A percentile compares a stretch with the other conserved stretches of the same genome.
These are phyloP conservation scores for Brienomyrus brachyistius DNA, from an alignment of 2,113 vertebrate genomes.

Conservation along the genomic window DNA sequence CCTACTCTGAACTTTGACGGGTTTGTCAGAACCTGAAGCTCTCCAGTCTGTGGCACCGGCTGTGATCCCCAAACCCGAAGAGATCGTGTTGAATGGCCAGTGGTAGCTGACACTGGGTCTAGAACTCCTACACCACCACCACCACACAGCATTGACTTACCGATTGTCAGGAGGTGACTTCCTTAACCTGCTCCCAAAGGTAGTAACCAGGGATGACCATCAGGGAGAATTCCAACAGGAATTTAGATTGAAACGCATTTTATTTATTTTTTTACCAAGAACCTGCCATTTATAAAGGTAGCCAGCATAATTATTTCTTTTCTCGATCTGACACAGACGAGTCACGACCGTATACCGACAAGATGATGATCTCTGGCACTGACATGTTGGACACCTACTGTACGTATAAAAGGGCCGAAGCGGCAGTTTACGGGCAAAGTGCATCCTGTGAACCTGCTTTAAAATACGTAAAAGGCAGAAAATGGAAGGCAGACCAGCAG, in stretches of 20 bases:
- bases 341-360: not conserved
- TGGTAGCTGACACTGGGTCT: not conserved
- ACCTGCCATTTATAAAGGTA: not conserved
- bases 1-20: not conserved
- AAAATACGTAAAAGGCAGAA: not conserved
- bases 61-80: not conserved
- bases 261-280: not conserved
- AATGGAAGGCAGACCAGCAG: not conserved
- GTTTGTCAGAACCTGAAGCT: not conserved
- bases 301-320: not conserved
- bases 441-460: not conserved
- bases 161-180: not conserved
- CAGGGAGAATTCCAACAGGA: not conserved
- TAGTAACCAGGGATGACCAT: not conserved
- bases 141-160: not conserved
- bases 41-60: no score
- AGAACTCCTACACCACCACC: not conserved
- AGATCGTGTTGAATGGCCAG: not conserved
- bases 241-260: not conserved
- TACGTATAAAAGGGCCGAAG: not conserved
- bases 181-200: not conserved
- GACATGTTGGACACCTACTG: not conserved
- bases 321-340: not conserved
- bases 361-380: not conserved
- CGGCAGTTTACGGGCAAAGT: not conserved